Conservation (phyloP, 2,797 vertebrate genomes). For the Sebastes baramenuke region DNA sequence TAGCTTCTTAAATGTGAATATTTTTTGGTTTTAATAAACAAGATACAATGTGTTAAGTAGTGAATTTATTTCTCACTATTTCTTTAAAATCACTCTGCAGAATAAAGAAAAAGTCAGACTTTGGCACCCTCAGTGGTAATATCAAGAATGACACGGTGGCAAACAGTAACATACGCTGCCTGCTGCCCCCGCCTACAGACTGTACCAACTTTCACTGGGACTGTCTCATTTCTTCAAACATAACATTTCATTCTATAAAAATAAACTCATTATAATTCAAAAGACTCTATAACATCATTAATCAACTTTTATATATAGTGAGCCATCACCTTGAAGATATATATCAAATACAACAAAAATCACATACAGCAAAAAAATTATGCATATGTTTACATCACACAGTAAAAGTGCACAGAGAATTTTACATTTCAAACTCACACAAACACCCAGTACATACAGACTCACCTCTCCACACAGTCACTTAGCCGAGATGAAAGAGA, state of each 20-base stretch:
- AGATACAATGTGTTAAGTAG: neutral
- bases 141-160: no score
- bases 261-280: neutral
- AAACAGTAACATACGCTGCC: no score
- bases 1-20: no score
- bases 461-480: slow-evolving; percentile 96
- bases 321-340: no score
- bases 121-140: no score
- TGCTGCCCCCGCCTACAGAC: no score
- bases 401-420: neutral
- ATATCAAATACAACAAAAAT: neutral
- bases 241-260: neutral
- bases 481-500: slow-evolving; percentile 93
- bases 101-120: no score
- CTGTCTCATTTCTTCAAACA: no score
- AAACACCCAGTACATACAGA: neutral
- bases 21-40: no score
- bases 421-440: neutral
- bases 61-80: neutral
- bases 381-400: neutral
- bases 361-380: neutral
- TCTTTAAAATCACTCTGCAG: rapidly evolving
- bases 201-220: no score
- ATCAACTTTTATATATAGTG: no score
- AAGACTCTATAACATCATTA: neutral